These are phyloP conservation scores for Anguilla marmorata DNA, from an alignment of 2,797 vertebrate genomes.

Conservation along the genomic window DNA sequence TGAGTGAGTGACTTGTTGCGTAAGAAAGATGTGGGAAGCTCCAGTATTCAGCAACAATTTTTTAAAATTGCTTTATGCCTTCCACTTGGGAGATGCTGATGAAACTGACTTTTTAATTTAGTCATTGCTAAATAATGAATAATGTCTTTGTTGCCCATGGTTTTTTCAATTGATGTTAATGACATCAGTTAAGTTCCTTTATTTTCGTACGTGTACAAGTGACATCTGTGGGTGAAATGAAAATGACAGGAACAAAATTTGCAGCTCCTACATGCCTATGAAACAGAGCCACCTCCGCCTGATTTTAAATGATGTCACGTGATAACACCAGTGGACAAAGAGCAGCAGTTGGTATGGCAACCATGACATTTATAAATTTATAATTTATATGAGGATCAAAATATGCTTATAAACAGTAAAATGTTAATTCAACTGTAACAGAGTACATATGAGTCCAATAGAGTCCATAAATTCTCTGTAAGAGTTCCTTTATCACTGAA, in stretches of 20 bases:
- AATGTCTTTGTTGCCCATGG: neutral
- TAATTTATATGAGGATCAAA: neutral
- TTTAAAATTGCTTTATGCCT: neutral
- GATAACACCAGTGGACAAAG: neutral
- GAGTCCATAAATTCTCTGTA: neutral
- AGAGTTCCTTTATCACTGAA: neutral
- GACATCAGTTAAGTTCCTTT: conserved; percentile 3
- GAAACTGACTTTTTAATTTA: neutral
- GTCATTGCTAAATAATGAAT: neutral
- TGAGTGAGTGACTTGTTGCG: neutral
- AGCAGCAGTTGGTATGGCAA: neutral
- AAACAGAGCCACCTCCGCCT: neutral
- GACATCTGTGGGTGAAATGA: conserved; percentile 5
- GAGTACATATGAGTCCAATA: neutral
- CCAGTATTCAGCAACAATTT: neutral
- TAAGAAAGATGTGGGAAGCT: neutral
- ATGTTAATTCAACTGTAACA: neutral
- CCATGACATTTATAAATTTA: neutral
- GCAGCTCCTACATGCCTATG: neutral
- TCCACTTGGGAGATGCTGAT: neutral
- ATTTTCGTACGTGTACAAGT: neutral
- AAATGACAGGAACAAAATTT: conserved; percentile 2
- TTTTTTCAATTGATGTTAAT: conserved; percentile 10
- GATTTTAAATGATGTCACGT: neutral
- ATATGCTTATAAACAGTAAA: neutral